Base-by-base conservation (phyloP, 2,888 invertebrate genomes). In the Anorthoa munda region DNA sequence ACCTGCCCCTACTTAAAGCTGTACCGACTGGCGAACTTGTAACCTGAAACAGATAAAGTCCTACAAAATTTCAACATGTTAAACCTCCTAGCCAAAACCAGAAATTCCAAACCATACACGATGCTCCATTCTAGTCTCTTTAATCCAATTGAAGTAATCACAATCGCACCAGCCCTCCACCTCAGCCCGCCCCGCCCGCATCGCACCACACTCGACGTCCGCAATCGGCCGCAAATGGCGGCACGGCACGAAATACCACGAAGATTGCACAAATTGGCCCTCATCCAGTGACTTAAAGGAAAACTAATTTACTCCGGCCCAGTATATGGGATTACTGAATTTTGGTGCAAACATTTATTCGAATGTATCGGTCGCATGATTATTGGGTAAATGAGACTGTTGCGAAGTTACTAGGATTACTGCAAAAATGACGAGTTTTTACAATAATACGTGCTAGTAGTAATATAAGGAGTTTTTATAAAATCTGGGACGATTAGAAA, bases 241-340 rank as follows among this genome's bases (percentile, higher is more conserved):
- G 53, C 72, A 74, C 64, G 73, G 50, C 68, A 59, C 67, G 69
- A 75, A 76, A 74, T 68, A 75, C 50, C 68, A 59, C 67, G 69
- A 75, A 86, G 85, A 87, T 88, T 84, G 83, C 84, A 82, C 70
- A 84, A 87, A 88, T 87, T 86, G 79, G 45, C 72, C 78, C 64
- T 73, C 75, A 80, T 80, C 82, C 80, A 85, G 63, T 75, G 58
- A 74, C 63, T 66, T 85, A 66, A 66, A 77, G 79, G 67, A 72
- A 83, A 87, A 75, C 82, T 80, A 76, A 85, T 85, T 83, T 81
- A 45, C 69, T 59, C 70, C 48, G 21, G 31, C 45, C 39, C 66
- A 71, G 64, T 67, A 45, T 60, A 51, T 72, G 65, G 67, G 66
- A 80, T 80, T 76, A 72, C 71, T 51, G 70, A 68, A 77, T 79